A percentile compares a stretch with the other conserved stretches of the same genome.
phyloP scores from a whole-genome alignment of 1,140 invertebrate species.

The Caerostris extrusa region DNA sequence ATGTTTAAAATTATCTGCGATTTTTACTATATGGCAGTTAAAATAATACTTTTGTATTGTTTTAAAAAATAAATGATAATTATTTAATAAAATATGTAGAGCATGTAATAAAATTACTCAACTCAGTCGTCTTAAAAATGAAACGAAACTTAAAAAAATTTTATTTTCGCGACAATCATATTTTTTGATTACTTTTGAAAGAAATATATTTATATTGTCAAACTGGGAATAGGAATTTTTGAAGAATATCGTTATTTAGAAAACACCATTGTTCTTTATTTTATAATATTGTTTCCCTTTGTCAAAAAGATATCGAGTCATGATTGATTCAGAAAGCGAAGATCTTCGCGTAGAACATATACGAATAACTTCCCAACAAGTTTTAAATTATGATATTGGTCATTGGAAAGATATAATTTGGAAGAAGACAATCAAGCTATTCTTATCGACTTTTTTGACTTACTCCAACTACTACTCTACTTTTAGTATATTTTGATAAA shows the following conservation, averaged over 20 bases:
- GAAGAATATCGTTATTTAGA: too few species aligned
- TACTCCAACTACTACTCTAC: background rate
- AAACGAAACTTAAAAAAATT: background rate
- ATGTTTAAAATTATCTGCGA: too few species aligned
- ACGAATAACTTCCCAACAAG: constrained; percentile 7
- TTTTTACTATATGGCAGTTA: too few species aligned
- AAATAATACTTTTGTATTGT: too few species aligned
- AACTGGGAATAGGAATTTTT: too few species aligned
- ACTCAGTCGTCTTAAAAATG: background rate
- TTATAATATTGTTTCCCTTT: too few species aligned
- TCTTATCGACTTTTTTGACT: constrained; percentile 69
- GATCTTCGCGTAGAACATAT: constrained; percentile 58
- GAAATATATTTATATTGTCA: too few species aligned
- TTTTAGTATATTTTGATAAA: constrained; percentile 62
- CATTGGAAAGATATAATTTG: constrained; percentile 55
- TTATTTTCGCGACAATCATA: background rate
- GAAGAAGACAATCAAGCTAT: constrained; percentile 66
- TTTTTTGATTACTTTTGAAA: background rate
- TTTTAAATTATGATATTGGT: constrained; percentile 12
- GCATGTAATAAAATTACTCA: background rate
- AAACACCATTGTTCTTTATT: too few species aligned
- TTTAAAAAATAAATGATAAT: too few species aligned
- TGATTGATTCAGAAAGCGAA: constrained; percentile 9
- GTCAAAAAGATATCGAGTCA: background rate
- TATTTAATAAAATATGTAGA: background rate